Base-by-base conservation (phyloP, 2,888 invertebrate species). In the Heliconius ethilla region DNA sequence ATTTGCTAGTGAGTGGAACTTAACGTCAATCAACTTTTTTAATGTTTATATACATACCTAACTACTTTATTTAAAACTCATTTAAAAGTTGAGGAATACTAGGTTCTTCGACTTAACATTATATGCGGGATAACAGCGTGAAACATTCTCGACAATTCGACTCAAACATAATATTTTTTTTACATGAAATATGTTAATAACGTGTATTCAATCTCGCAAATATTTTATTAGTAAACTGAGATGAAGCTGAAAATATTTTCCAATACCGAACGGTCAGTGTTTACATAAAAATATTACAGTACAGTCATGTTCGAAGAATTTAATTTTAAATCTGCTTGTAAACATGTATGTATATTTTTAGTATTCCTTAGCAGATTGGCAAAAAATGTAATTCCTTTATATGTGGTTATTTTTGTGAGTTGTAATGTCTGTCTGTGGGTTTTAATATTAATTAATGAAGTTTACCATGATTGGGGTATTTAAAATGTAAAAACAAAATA, bases 221-320 rank as follows among this genome's bases (percentile, higher is more conserved):
- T 67, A 73, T 77, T 45, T 73, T 62, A 62, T 77, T 73, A 62
- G 78, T 75, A 80, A 80, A 70, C 70, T 45, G 74, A 78, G 59
- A 45, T 51, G 67, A 63, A 1, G 72, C 78, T 76, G 65, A 75
- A 80, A 80, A 80, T 80, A 74, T 80, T 80, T 59, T 70, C 66
- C 65, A 75, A 77, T 72, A 72, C 11, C 18, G 59, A 45, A 25
- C 69, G 73, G 59, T 65, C 62, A 72, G 75, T 45, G 72, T 66
- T 66, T 62, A 55, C 74, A 66, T 74, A 78, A 78, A 75, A 75
- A 59, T 72, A 63, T 73, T 62, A 27, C 66, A 22, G 67, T 59
- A 62, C 29, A 73, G 76, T 76, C 75, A 78, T 70, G 27, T 18
- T 62, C 6, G 18, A 65, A 65, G 29, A 55, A 75, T 74, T 74